Base-by-base conservation (phyloP, 2,888 invertebrate species). In the Diloba caeruleocephala region DNA sequence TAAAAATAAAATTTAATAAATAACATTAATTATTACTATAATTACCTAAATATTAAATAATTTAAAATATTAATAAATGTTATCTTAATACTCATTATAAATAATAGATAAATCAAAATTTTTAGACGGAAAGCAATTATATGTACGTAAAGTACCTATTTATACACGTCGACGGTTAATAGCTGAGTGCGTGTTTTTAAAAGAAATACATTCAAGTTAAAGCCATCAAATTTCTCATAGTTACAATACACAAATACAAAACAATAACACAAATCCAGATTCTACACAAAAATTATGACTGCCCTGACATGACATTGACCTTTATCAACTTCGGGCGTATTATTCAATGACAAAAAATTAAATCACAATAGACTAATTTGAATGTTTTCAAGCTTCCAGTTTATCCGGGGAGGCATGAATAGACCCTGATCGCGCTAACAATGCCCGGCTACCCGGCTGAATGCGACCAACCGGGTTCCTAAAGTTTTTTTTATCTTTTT, bases 331-430 rank as follows among this genome's bases (percentile, higher is more conserved):
- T 68, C 68, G 64, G 62, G 61, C 76, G 77, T 78, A 79, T 82
- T 82, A 79, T 82, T 79, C 78, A 74, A 74, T 76, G 74, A 67
- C 70, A 84, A 82, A 85, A 88, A 85, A 85, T 87, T 81, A 84
- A 84, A 82, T 81, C 85, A 90, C 86, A 89, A 87, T 88, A 79
- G 84, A 83, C 84, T 87, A 88, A 90, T 90, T 90, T 90, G 84
- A 88, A 89, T 89, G 87, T 89, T 89, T 87, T 82, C 83, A 79
- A 79, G 82, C 79, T 79, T 76, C 76, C 79, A 81, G 82, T 81
- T 87, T 84, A 82, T 78, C 81, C 78, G 79, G 74, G 78, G 71
- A 75, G 75, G 81, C 78, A 78, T 89, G 86, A 90, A 90, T 88
- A 82, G 85, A 77, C 76, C 74, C 80, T 79, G 85, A 85, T 82